Evolutionary conservation across 2,888 invertebrate genomes (phyloP).

Genomic region (Noctua janthe): DNA sequence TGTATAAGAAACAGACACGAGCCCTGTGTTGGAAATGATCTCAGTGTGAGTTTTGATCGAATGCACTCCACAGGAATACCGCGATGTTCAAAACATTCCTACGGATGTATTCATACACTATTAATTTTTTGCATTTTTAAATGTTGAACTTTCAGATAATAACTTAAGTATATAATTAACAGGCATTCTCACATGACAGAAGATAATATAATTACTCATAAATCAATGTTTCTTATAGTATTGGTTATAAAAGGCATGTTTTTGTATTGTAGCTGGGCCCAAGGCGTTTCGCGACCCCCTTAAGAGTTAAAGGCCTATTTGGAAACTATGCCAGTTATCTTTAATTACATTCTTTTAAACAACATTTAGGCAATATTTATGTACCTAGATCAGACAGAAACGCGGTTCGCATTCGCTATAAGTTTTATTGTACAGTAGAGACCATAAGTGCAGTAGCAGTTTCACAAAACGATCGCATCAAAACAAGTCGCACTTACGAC

Average conservation of each 20-base stretch:
- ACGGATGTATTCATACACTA: background rate
- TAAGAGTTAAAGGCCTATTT: slow-evolving; percentile 52
- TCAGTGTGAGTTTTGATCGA: background rate
- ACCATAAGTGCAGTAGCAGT: no score
- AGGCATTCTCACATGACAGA: slow-evolving; percentile 10
- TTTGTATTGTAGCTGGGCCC: slow-evolving; percentile 19
- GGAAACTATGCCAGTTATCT: slow-evolving; percentile 61
- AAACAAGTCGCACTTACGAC: no score
- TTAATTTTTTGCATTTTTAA: background rate
- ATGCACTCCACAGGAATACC: background rate
- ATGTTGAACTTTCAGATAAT: slow-evolving; percentile 6
- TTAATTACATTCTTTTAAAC: slow-evolving; percentile 60
- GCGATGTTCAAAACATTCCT: background rate
- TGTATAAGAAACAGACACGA: background rate
- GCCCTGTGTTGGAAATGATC: background rate
- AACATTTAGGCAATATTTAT: slow-evolving; percentile 65
- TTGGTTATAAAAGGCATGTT: slow-evolving; percentile 12
- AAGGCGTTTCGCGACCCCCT: slow-evolving; percentile 47
- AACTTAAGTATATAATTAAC: slow-evolving; percentile 32
- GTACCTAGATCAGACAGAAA: slow-evolving; percentile 64
- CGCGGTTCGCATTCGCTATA: slow-evolving; percentile 40
- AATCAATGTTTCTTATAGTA: slow-evolving; percentile 33
- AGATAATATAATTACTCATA: slow-evolving; percentile 26
- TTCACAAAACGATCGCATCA: no score
- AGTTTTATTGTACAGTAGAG: slow-evolving; percentile 46